phyloP scores from a whole-genome alignment of 2,888 invertebrate species.

The Clitarchus hookeri region DNA sequence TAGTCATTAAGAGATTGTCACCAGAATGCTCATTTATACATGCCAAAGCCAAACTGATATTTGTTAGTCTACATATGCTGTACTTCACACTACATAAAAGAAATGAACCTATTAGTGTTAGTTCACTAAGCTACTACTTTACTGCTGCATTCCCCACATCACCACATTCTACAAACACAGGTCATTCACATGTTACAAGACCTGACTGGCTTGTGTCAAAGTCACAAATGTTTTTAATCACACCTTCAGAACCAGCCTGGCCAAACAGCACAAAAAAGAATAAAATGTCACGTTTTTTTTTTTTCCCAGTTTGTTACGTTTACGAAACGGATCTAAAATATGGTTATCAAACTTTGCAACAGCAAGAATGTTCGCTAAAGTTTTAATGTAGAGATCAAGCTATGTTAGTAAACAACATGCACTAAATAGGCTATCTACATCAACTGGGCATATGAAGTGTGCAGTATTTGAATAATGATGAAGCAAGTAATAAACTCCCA shows the following conservation, averaged over 20 bases:
- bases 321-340: not conserved
- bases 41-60: slow-evolving; percentile 5
- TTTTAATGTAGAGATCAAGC: not conserved
- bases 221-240: not conserved
- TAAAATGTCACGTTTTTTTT: not conserved
- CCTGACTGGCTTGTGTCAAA: not conserved
- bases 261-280: not conserved
- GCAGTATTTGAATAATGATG: not conserved
- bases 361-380: not conserved
- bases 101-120: not conserved
- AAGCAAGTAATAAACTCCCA: slow-evolving; percentile 7
- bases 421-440: slow-evolving; percentile 3
- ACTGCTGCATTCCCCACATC: not conserved
- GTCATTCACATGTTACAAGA: not conserved
- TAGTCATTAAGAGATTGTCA: not conserved
- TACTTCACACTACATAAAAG: slow-evolving; percentile 6
- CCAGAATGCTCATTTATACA: not conserved
- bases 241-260: not conserved
- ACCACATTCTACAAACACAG: not conserved
- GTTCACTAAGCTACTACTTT: not conserved
- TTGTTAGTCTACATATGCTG: not conserved
- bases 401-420: not conserved
- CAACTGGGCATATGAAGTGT: not conserved
- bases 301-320: not conserved
- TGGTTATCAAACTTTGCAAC: not conserved